These are phyloP conservation scores for Atethmia centrago DNA, from an alignment of 2,888 invertebrate species.

Conservation along the genomic window DNA sequence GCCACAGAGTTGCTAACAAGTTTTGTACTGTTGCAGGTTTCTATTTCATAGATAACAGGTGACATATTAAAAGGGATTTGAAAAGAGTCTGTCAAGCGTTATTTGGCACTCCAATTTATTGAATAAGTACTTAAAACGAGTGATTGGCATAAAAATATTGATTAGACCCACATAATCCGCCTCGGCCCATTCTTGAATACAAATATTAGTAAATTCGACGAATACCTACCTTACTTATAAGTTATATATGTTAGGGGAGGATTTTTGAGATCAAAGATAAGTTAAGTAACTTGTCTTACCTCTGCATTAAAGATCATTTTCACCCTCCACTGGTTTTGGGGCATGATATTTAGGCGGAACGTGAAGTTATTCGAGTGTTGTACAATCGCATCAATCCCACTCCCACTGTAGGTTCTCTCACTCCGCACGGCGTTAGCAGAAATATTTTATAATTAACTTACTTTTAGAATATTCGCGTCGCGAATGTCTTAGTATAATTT, in stretches of 20 bases:
- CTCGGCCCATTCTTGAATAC: conserved; percentile 29
- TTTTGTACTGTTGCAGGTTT: conserved; percentile 57
- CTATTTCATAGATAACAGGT: conserved; percentile 33
- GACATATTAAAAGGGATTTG: conserved; percentile 10
- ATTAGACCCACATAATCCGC: conserved; percentile 23
- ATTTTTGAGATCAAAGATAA: conserved; percentile 48
- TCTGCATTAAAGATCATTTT: conserved; percentile 30
- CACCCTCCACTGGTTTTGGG: conserved; percentile 44
- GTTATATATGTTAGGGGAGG: conserved; percentile 27
- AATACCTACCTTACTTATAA: conserved; percentile 36
- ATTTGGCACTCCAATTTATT: conserved; percentile 58
- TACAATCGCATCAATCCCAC: conserved; percentile 11
- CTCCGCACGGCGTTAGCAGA: conserved; percentile 12
- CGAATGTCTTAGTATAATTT: conserved; percentile 21
- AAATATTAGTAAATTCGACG: conserved; percentile 51
- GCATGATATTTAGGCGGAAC: conserved; percentile 54
- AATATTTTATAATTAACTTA: conserved; percentile 13
- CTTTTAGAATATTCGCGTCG: background rate
- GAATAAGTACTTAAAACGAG: conserved; percentile 27
- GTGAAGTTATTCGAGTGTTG: conserved; percentile 47
- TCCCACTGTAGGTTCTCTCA: conserved; percentile 17
- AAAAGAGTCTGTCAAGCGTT: conserved; percentile 56
- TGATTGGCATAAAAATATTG: conserved; percentile 25
- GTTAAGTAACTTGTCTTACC: conserved; percentile 19
- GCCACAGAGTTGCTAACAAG: conserved; percentile 31